Percentiles rank a stretch among this genome's conserved stretches.
phyloP scores from a whole-genome alignment of 2,113 vertebrate species.

The Pavo muticus region DNA sequence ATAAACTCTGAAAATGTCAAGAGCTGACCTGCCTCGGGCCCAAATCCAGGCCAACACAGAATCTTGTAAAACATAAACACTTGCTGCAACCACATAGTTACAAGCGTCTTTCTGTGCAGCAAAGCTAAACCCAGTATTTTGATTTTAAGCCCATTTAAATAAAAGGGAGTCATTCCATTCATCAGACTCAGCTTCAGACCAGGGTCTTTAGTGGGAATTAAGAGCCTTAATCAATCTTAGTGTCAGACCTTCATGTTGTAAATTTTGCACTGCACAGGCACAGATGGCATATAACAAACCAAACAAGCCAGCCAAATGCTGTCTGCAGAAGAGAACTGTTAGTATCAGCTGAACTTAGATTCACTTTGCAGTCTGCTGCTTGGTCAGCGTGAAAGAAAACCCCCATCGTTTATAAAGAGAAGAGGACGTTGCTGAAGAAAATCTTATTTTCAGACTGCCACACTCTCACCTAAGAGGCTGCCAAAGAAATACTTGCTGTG shows the following conservation, averaged over 20 bases:
- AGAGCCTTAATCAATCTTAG: neutral
- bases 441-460: neutral
- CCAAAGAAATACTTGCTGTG: neutral
- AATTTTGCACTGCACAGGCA: neutral
- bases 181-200: neutral
- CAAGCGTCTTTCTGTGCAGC: neutral
- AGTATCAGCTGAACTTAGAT: constrained; percentile 11
- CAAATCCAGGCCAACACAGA: neutral
- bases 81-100: neutral
- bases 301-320: constrained; percentile 2
- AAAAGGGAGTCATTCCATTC: neutral
- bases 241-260: neutral
- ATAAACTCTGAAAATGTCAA: neutral
- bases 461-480: neutral
- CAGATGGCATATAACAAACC: neutral
- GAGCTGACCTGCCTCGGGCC: neutral
- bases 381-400: constrained; percentile 21
- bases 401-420: neutral
- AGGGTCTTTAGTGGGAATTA: neutral
- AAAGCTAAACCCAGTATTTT: neutral
- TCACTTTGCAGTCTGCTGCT: constrained; percentile 22
- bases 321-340: neutral
- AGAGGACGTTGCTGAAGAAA: neutral
- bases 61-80: neutral
- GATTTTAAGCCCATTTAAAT: neutral